These are phyloP conservation scores for Atherix ibis DNA, from an alignment of 2,888 invertebrate species.

Conservation along the genomic window DNA sequence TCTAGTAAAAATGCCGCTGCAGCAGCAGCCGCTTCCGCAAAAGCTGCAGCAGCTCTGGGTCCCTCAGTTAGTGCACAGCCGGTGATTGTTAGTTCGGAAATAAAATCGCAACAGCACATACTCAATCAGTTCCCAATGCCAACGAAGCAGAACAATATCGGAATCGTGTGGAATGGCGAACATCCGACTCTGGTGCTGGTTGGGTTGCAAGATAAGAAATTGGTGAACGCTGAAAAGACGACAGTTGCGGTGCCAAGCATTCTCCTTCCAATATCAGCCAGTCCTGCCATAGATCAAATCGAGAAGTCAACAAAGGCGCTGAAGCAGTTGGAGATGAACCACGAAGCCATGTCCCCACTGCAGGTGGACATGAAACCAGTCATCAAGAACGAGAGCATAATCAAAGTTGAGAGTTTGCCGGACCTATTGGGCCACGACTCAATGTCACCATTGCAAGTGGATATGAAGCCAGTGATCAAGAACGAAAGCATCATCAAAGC, in stretches of 20 bases:
- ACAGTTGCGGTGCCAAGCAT: slow-evolving; percentile 44
- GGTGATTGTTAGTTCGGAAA: slow-evolving; percentile 14
- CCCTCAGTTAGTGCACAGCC: slow-evolving; percentile 21
- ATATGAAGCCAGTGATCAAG: slow-evolving; percentile 15
- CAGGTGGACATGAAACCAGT: slow-evolving; percentile 33
- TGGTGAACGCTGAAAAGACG: slow-evolving; percentile 37
- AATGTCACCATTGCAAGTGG: slow-evolving; percentile 21
- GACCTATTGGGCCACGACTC: slow-evolving; percentile 59
- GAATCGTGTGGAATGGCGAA: slow-evolving; percentile 48
- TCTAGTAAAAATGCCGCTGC: slow-evolving; percentile 24
- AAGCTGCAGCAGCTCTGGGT: slow-evolving; percentile 41
- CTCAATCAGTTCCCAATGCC: slow-evolving; percentile 15
- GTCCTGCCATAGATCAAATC: slow-evolving; percentile 19
- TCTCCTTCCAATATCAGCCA: slow-evolving; percentile 29
- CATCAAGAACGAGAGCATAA: slow-evolving; percentile 8
- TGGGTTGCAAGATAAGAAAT: slow-evolving; percentile 33
- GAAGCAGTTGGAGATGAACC: slow-evolving; percentile 19
- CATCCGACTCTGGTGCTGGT: slow-evolving; percentile 39
- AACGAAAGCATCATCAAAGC: slow-evolving; percentile 28
- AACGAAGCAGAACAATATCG: slow-evolving; percentile 36
- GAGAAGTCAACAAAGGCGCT: slow-evolving; percentile 19
- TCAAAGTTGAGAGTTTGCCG: slow-evolving; percentile 31
- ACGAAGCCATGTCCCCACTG: slow-evolving; percentile 17
- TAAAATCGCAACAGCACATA: slow-evolving; percentile 15
- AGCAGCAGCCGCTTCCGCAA: slow-evolving; percentile 32